Base-by-base conservation (phyloP, 2,888 invertebrate genomes). In the Nemotelus pantherinus region DNA sequence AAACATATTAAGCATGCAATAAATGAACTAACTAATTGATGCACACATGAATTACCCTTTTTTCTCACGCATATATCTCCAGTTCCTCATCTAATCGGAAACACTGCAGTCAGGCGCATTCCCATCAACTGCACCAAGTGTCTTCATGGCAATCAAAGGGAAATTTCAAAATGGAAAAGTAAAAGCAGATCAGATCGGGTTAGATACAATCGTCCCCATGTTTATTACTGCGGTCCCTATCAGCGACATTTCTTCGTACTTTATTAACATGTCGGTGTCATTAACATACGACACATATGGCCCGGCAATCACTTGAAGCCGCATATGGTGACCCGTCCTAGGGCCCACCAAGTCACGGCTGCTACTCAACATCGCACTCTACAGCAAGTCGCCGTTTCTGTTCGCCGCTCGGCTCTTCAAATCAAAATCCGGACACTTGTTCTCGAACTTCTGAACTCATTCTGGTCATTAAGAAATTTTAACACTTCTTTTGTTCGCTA, bases 221-320 rank as follows among this genome's bases (percentile, higher is more conserved):
- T 74, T 74, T 74, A 74, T 74, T 60, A 48, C 60, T 7, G 7
- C 48, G 41, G 74, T 60, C 39, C 41, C 41, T 74, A 58, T 60
- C 74, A 60, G 10, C 63, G 55, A 10, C 60, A 63, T 74, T 74
- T 74, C 60, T 74, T 44, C 74, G 48, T 60, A 77, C 77, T 79
- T 77, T 77, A 77, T 77, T 79, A 79, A 79, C 77, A 79, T 79
- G 79, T 74, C 74, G 74, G 63, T 60, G 74, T 74, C 74, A 74
- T 74, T 74, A 74, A 63, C 76, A 76, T 78, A 67, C 78, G 58
- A 48, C 58, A 67, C 78, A 78, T 76, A 78, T 78, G 76, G 76
- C 76, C 77, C 45, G n/a, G 44, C 10, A 79, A n/a, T 53, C 71
- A 64, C 68, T 79, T 50, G 43, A 65, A 74, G 72, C 60, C 48